Evolutionary conservation across 37 sponge, comb jelly and placozoan genomes (phyloP).

Genomic region (Axinella damicornis): DNA sequence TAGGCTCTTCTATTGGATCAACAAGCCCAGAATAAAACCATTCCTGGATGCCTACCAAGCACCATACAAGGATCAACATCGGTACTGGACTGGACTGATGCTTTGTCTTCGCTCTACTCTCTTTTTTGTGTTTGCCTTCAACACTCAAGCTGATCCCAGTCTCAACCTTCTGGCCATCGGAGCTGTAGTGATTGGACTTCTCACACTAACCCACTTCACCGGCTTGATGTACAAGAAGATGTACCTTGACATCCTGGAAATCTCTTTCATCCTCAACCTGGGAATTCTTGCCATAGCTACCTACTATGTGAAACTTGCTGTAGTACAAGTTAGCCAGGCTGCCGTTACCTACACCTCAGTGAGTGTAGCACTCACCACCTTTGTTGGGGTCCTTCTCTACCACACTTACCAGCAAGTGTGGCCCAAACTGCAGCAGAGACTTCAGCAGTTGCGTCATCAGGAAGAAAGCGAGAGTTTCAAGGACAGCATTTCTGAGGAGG

Average conservation of each 20-base stretch:
- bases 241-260: slow-evolving; percentile 2
- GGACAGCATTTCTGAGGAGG: too few relatives aligned
- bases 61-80: slow-evolving; percentile 7
- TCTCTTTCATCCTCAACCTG: slow-evolving; percentile 12
- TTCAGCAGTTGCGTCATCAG: too few relatives aligned
- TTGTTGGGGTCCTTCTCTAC: too few relatives aligned
- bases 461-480: too few relatives aligned
- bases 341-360: too few relatives aligned
- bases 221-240: slow-evolving; percentile 9
- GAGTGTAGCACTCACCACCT: too few relatives aligned
- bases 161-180: neutral
- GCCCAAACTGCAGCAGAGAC: too few relatives aligned
- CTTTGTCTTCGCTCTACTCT: neutral
- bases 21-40: neutral
- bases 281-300: neutral
- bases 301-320: neutral
- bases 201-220: neutral
- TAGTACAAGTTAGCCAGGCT: too few relatives aligned
- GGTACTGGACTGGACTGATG: slow-evolving; percentile 19
- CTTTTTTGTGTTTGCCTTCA: neutral
- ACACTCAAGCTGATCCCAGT: neutral
- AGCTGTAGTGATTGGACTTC: neutral
- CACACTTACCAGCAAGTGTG: too few relatives aligned
- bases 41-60: slow-evolving; percentile 1
- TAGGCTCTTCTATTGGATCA: too few relatives aligned